Evolutionary conservation across 2,113 vertebrate genomes (phyloP).

Genomic region (Hippocampus abdominalis): DNA sequence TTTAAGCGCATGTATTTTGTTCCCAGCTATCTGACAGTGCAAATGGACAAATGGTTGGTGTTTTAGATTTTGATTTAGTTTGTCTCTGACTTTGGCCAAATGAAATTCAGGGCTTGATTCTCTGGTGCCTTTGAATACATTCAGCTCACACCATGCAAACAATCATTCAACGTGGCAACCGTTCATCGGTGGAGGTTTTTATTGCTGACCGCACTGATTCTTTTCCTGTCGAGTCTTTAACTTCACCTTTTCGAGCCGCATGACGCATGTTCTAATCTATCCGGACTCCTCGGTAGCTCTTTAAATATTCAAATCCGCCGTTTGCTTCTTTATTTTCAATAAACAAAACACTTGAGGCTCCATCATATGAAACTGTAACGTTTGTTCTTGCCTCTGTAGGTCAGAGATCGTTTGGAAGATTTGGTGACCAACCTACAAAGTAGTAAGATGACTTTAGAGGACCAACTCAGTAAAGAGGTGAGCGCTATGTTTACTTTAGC

Average conservation of each 20-base stretch:
- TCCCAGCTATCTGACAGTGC: slow-evolving; percentile 56
- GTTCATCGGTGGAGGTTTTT: not conserved
- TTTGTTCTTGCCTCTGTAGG: slow-evolving; percentile 58
- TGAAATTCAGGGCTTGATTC: not conserved
- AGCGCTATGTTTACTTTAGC: not conserved
- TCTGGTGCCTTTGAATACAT: not conserved
- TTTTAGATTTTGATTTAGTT: slow-evolving; percentile 34
- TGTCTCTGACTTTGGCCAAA: slow-evolving; percentile 18
- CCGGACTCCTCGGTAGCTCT: not conserved
- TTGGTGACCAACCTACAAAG: slow-evolving; percentile 78
- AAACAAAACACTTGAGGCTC: not conserved
- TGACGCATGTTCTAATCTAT: not conserved
- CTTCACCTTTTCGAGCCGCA: not conserved
- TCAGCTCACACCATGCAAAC: not conserved
- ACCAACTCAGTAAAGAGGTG: slow-evolving; percentile 82
- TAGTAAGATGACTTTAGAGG: slow-evolving; percentile 79
- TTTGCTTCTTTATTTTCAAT: not conserved
- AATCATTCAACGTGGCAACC: not conserved
- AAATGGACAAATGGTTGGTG: slow-evolving; percentile 75
- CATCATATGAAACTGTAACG: not conserved
- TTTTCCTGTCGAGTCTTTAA: not conserved
- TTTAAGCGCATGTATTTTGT: not conserved
- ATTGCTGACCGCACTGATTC: not conserved
- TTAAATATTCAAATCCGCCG: not conserved
- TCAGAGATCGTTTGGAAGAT: slow-evolving; percentile 78